Evolutionary conservation across 2,888 invertebrate species (phyloP).

Genomic region (Agrotis ipsilon): DNA sequence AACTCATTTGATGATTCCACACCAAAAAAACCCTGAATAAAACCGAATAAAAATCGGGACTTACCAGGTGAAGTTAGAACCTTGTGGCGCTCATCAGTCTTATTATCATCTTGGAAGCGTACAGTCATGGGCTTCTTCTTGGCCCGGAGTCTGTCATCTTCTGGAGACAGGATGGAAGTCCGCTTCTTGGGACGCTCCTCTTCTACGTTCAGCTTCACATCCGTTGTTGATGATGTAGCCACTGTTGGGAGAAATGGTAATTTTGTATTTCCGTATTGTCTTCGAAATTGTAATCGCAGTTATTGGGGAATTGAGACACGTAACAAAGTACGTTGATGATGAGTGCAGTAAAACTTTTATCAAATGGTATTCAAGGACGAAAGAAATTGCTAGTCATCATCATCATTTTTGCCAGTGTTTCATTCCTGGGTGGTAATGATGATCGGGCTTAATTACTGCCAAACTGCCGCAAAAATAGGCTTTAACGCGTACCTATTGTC

Average conservation of each 20-base stretch:
- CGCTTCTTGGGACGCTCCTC: constrained; percentile 87
- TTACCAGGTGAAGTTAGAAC: constrained; percentile 83
- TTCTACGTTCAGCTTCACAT: constrained; percentile 79
- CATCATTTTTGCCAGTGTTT: no score
- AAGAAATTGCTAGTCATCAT: no score
- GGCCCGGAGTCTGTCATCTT: constrained; percentile 83
- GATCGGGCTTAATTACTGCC: no score
- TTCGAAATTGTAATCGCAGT: neutral
- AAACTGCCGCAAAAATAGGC: no score
- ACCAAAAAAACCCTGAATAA: no score
- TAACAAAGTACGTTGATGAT: no score
- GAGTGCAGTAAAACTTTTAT: no score
- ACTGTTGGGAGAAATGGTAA: constrained; percentile 29
- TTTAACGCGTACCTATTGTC: no score
- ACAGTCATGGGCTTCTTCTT: constrained; percentile 89
- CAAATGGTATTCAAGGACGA: no score
- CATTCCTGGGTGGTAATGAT: no score
- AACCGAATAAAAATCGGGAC: constrained; percentile 49
- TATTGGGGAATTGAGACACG: neutral
- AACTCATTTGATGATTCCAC: no score
- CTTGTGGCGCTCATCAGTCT: constrained; percentile 84
- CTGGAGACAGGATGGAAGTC: constrained; percentile 85
- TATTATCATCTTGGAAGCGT: constrained; percentile 86
- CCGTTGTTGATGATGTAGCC: constrained; percentile 69
- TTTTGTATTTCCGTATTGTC: neutral